These are phyloP conservation scores for Stegophylla sp. DNA, from an alignment of 2,888 invertebrate species.

Conservation along the genomic window DNA sequence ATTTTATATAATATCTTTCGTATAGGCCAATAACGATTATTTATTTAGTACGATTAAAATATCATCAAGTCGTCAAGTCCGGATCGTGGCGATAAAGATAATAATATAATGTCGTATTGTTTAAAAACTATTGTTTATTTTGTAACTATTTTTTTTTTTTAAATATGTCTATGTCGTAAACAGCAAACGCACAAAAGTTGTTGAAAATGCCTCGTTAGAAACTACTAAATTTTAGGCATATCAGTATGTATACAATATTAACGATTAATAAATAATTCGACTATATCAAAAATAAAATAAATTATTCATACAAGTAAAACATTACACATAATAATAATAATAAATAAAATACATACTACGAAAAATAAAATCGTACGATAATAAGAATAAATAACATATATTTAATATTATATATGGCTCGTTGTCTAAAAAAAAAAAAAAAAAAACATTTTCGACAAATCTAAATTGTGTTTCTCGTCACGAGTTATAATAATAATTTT, in stretches of 20 bases:
- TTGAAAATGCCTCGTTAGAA: slow-evolving; percentile 41
- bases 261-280: background rate
- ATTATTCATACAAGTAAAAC: background rate
- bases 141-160: too few species aligned
- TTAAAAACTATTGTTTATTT: background rate
- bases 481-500: too few species aligned
- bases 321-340: background rate
- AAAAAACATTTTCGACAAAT: too few species aligned
- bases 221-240: slow-evolving; percentile 46
- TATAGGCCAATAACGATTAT: background rate
- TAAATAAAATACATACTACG: too few species aligned
- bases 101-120: too few species aligned
- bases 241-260: background rate
- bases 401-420: background rate
- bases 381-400: slow-evolving; percentile 33
- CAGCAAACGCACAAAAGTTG: slow-evolving; percentile 59
- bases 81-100: too few species aligned
- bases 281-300: background rate
- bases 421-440: too few species aligned
- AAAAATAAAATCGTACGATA: background rate
- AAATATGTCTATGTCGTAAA: slow-evolving; percentile 31
- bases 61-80: too few species aligned
- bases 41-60: too few species aligned
- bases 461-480: too few species aligned
- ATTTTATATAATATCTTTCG: slow-evolving; percentile 22